Conservation (phyloP, 2,888 invertebrate species). For the Tuberolachnus salignus region DNA sequence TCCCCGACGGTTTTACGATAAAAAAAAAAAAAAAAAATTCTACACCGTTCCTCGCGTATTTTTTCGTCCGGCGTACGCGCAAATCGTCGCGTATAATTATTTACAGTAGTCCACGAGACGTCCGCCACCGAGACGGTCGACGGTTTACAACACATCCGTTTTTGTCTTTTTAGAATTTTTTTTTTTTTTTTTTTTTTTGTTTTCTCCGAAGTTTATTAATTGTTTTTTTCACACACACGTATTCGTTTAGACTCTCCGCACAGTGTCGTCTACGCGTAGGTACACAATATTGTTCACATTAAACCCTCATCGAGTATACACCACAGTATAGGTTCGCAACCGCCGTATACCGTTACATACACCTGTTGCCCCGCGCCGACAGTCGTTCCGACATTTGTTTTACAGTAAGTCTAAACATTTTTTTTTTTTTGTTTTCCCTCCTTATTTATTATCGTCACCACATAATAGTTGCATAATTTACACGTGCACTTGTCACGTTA, state of each 20-base stretch:
- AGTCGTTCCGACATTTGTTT: constrained; percentile 10
- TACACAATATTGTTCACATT: too few species aligned
- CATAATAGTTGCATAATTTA: too few species aligned
- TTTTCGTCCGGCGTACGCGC: background rate
- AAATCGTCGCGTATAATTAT: background rate
- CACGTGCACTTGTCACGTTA: too few species aligned
- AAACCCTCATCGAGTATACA: too few species aligned
- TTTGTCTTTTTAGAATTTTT: too few species aligned
- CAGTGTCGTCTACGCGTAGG: too few species aligned
- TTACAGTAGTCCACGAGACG: background rate
- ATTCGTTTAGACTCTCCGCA: too few species aligned
- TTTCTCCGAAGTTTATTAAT: background rate
- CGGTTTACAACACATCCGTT: background rate
- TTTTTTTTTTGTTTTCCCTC: background rate
- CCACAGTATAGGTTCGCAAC: background rate
- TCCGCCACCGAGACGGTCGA: background rate
- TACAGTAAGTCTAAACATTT: constrained; percentile 11
- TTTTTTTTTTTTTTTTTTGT: background rate
- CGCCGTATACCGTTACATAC: background rate
- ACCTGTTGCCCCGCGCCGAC: background rate
- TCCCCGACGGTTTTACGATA: background rate
- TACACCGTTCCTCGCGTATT: constrained; percentile 12
- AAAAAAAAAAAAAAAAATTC: too few species aligned
- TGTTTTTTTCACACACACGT: background rate
- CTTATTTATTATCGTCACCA: background rate